phyloP scores from a whole-genome alignment of 2,797 vertebrate genomes.

The Mustela erminea region DNA sequence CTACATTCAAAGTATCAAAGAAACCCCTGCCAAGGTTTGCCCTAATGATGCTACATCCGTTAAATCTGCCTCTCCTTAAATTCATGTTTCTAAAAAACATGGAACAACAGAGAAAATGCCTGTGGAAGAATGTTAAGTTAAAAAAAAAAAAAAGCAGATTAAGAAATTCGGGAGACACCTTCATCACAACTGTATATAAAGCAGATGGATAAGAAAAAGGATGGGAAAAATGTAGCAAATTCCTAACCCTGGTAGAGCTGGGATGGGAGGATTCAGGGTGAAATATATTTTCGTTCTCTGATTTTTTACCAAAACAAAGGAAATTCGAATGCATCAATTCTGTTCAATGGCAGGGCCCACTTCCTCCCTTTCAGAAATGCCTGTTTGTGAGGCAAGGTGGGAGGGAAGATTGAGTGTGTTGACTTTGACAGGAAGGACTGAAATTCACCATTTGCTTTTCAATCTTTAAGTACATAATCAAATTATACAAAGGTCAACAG shows the following conservation, averaged over 20 bases:
- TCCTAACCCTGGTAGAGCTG: background rate
- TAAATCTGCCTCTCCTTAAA: background rate
- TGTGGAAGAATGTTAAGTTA: background rate
- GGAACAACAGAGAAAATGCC: background rate
- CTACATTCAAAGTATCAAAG: background rate
- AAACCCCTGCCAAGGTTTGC: background rate
- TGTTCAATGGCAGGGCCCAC: background rate
- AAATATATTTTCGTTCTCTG: background rate
- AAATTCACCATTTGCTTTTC: background rate
- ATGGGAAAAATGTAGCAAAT: background rate
- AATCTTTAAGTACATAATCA: background rate
- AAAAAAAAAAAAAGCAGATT: background rate
- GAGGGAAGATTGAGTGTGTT: background rate
- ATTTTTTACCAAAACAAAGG: background rate
- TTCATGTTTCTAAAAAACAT: background rate
- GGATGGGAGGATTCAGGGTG: background rate
- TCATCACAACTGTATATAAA: background rate
- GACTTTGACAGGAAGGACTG: background rate
- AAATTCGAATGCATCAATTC: background rate
- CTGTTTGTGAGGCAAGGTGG: background rate
- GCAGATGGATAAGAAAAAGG: background rate
- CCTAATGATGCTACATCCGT: background rate
- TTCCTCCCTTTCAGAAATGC: background rate
- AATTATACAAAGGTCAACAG: background rate
- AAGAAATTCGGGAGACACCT: background rate